Base-by-base conservation (phyloP, 2,797 vertebrate species). In the Hydrophis major region DNA sequence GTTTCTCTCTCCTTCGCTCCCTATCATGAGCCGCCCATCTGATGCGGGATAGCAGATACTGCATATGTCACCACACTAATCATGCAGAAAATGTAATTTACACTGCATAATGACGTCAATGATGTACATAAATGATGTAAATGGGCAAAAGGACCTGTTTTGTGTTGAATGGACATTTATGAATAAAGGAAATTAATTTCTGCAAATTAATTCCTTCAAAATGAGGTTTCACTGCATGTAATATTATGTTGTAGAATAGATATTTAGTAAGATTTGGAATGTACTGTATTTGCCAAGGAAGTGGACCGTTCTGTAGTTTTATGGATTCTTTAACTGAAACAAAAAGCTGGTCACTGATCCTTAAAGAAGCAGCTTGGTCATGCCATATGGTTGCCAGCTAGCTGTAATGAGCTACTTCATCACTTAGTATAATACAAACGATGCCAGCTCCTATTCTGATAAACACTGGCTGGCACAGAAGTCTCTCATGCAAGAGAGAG, bases 401-500 rank as follows among this genome's bases (percentile, higher is more conserved):
- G n/a, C 18, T 12, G 25, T 74, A 74, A 92, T 59, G 37, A 88
- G 53, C 5, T 42, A 22, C 37, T 59, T 60, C 53, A 88, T 47
- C 66, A 69, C 55, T 69, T n/a, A 78, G 7, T 47, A 28, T 59
- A 74, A 88, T 74, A 57, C 25, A 74, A 88, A 56, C 1, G 74
- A 69, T 56, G 86, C 25, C 87, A 78, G n/a, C 16, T 63, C 37
- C n/a, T 1, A 27, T 69, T 88, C 91, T 56, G n/a, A 55, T 32
- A 63, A 22, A 56, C 6, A 83, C 74, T 83, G 74, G 74, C 74
- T 83, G 74, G 94, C 18, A 16, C 66, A 94, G 86, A 93, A 89
- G 88, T 78, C 74, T 83, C 32, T 11, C 42, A 83, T 83, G 94
- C 91, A 94, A 95, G 87, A 57, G 91, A 37, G 60, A 92, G 8